Evolutionary conservation across 2,113 vertebrate species (phyloP).

Genomic region (Xenotilapia flavipinnis): DNA sequence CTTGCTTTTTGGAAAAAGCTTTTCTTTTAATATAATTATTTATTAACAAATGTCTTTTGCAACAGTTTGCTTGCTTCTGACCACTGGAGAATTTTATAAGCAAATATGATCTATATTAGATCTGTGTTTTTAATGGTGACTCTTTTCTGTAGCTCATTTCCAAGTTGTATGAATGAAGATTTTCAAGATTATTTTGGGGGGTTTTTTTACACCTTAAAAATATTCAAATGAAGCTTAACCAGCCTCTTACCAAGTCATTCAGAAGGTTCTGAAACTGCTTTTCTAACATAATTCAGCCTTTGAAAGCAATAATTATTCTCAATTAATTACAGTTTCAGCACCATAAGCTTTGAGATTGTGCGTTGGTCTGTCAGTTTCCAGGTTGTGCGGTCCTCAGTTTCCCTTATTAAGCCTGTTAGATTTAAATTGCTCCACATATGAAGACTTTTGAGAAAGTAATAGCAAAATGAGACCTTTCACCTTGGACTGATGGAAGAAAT

Average conservation of each 20-base stretch:
- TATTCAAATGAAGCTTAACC: background rate
- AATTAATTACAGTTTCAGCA: constrained; percentile 42
- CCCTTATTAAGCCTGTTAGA: constrained; percentile 29
- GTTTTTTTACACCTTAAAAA: background rate
- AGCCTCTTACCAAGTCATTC: background rate
- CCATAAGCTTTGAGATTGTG: constrained; percentile 16
- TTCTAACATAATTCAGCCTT: constrained; percentile 2
- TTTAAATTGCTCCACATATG: constrained; percentile 19
- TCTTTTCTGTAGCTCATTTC: background rate
- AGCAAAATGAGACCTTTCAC: constrained; percentile 54
- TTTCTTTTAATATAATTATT: background rate
- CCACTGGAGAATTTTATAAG: background rate
- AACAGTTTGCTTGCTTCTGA: background rate
- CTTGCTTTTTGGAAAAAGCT: background rate
- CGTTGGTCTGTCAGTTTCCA: constrained; percentile 22
- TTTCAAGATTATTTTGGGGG: background rate
- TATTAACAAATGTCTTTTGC: background rate
- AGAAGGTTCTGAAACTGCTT: background rate
- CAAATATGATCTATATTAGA: background rate
- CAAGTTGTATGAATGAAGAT: background rate
- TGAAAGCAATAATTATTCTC: constrained; percentile 53
- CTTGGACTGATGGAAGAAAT: constrained; percentile 21
- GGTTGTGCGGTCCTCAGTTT: background rate
- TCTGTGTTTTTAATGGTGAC: background rate
- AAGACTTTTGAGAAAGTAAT: constrained; percentile 40